A percentile compares a stretch with the other conserved stretches of the same genome.
These are phyloP conservation scores for Cosmia trapezina DNA, from an alignment of 2,888 invertebrate species.

Conservation along the genomic window DNA sequence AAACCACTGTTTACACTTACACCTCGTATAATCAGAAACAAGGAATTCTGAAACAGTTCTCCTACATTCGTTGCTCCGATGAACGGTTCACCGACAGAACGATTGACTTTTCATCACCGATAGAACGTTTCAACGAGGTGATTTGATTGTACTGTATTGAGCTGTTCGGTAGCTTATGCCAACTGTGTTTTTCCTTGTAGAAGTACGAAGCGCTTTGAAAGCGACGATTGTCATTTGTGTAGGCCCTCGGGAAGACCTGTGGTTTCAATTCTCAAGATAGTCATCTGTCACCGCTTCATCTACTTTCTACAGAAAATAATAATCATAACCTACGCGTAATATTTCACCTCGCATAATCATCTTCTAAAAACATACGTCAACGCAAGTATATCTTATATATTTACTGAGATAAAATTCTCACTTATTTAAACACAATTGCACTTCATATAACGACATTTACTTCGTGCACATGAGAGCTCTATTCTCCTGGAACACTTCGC, in stretches of 20 bases:
- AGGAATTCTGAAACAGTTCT: background rate
- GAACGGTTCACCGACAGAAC: too few species aligned
- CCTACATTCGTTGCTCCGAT: too few species aligned
- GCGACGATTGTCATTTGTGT: background rate
- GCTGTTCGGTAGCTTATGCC: background rate
- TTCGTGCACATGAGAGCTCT: conserved; percentile 54
- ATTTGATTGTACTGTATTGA: too few species aligned
- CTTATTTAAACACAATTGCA: conserved; percentile 63
- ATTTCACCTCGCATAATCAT: conserved; percentile 5
- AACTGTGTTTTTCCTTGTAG: background rate
- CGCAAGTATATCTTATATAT: conserved; percentile 41
- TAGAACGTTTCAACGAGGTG: too few species aligned
- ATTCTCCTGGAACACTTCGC: conserved; percentile 29
- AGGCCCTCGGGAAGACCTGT: too few species aligned
- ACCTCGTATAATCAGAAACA: background rate
- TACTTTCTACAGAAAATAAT: background rate
- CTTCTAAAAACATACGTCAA: conserved; percentile 2
- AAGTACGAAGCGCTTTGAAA: background rate
- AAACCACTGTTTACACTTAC: too few species aligned
- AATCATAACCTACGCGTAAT: background rate
- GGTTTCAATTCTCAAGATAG: too few species aligned
- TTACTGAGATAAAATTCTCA: conserved; percentile 55
- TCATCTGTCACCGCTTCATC: background rate
- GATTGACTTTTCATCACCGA: background rate
- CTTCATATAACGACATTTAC: conserved; percentile 57